A percentile compares a stretch with the other conserved stretches of the same genome.
Evolutionary conservation across 1,140 invertebrate species (phyloP).

Genomic region (Drosophila arawakana): DNA sequence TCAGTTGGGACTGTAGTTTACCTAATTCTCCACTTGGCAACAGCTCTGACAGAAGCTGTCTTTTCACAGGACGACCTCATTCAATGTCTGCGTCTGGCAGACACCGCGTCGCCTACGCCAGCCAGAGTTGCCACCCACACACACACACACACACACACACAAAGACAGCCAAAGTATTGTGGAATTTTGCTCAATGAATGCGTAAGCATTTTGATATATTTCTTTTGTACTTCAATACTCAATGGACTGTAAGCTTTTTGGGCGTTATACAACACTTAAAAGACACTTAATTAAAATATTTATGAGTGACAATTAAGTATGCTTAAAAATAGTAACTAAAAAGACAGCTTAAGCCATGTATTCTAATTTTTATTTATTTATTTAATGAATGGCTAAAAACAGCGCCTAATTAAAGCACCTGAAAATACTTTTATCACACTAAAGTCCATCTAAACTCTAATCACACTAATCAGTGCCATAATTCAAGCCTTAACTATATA

Average conservation of each 20-base stretch:
- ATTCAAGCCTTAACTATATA: no score
- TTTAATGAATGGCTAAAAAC: no score
- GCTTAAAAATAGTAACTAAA: no score
- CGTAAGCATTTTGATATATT: slow-evolving; percentile 34
- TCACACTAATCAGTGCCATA: no score
- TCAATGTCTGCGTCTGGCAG: slow-evolving; percentile 57
- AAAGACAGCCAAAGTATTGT: slow-evolving; percentile 4
- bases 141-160: slow-evolving; percentile 4
- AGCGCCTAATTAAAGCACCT: no score
- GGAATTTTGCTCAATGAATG: slow-evolving; percentile 65
- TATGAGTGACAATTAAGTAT: no score
- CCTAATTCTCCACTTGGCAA: slow-evolving; percentile 28
- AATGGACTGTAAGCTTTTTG: not conserved
- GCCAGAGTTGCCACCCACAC: slow-evolving; percentile 31
- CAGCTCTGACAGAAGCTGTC: not conserved
- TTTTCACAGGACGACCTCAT: slow-evolving; percentile 32
- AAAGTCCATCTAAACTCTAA: no score
- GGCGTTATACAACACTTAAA: not conserved
- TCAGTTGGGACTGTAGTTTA: slow-evolving; percentile 18
- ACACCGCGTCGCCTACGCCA: slow-evolving; percentile 64
- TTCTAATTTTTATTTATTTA: no score
- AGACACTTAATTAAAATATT: no score
- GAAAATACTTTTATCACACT: no score
- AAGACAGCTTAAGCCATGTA: no score
- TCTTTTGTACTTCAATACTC: not conserved